These are phyloP conservation scores for Odontomyia ornata DNA, from an alignment of 2,888 invertebrate genomes.

Conservation along the genomic window DNA sequence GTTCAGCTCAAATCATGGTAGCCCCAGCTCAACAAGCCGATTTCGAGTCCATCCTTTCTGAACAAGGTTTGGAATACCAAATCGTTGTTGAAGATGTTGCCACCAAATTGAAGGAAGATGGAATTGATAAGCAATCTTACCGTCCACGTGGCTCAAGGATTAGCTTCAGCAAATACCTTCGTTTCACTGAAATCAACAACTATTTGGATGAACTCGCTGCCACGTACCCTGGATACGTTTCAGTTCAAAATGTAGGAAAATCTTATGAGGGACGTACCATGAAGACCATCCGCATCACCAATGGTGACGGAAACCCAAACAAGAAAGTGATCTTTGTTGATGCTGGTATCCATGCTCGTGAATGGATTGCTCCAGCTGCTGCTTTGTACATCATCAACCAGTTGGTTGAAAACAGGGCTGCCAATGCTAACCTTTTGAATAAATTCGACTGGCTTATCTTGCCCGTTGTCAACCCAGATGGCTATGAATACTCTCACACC, in stretches of 20 bases:
- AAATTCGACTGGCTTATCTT: slow-evolving; percentile 73
- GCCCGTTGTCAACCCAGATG: slow-evolving; percentile 77
- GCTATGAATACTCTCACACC: slow-evolving; percentile 71
- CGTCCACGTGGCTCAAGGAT: slow-evolving; percentile 51
- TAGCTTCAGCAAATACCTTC: slow-evolving; percentile 57
- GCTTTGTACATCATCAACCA: slow-evolving; percentile 69
- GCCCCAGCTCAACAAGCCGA: slow-evolving; percentile 56
- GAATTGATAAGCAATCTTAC: slow-evolving; percentile 52
- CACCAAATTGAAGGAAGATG: slow-evolving; percentile 52
- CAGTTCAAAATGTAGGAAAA: slow-evolving; percentile 67
- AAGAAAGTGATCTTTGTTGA: slow-evolving; percentile 67
- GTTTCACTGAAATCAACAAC: slow-evolving; percentile 63
- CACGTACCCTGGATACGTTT: slow-evolving; percentile 66
- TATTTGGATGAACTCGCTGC: slow-evolving; percentile 66
- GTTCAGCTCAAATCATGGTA: slow-evolving; percentile 58
- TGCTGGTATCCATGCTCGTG: slow-evolving; percentile 72
- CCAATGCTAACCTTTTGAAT: slow-evolving; percentile 66
- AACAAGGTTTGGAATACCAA: slow-evolving; percentile 53
- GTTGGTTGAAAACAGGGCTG: slow-evolving; percentile 66
- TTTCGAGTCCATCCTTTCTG: slow-evolving; percentile 55
- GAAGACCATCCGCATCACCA: slow-evolving; percentile 71
- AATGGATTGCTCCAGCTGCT: slow-evolving; percentile 73
- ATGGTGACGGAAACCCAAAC: slow-evolving; percentile 62
- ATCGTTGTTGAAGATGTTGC: slow-evolving; percentile 57
- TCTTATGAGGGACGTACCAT: slow-evolving; percentile 70